Base-by-base conservation (phyloP, 2,113 vertebrate species). In the Ariopsis seemanni region DNA sequence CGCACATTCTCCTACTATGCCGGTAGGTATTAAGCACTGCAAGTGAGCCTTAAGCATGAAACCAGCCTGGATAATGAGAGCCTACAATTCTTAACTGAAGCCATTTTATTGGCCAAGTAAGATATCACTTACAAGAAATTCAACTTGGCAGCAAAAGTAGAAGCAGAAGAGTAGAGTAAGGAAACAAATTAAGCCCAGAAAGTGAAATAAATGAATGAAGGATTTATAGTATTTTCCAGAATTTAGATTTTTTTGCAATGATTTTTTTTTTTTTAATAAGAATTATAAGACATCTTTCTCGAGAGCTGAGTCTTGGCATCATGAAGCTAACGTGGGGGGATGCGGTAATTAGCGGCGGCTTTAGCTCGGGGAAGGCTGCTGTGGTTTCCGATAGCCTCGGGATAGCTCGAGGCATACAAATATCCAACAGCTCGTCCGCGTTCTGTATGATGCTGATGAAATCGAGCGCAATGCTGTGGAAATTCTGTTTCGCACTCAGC, bases 1-100 rank as follows among this genome's bases (percentile, higher is more conserved):
- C 96, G 98, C 65, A 99, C 98, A 0, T 95, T 99, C 72, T 98
- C 97, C 67, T 99, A 99, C 91, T 99, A 98, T 0, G 92, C 95
- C 18, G 98, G 98, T 99, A 91, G 90, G 95, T 75, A 67, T 57
- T 50, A 69, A n/a, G 89, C 79, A 48, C 82, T 2, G n/a, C 52
- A 42, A 2, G 0, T 30, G 25, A 30, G 83, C 11, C 52, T 0
- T 57, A 9, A 74, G 25, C 50, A 27, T 17, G 20, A 83, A 27
- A 83, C 10, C 60, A 52, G 9, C n/a, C 63, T 53, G 63, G 15
- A 34, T 71, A 48, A 84, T 84, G 17, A 20, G 65, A 12, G 62
- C 20, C 55, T 81, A 34, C 78, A 22, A 34, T 42, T 42, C 20
- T 62, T 60, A 81, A 60, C 79, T 42, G 27, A 82, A 82, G 62